Evolutionary conservation across 2,797 vertebrate species (phyloP).

Genomic region (Sparus aurata): DNA sequence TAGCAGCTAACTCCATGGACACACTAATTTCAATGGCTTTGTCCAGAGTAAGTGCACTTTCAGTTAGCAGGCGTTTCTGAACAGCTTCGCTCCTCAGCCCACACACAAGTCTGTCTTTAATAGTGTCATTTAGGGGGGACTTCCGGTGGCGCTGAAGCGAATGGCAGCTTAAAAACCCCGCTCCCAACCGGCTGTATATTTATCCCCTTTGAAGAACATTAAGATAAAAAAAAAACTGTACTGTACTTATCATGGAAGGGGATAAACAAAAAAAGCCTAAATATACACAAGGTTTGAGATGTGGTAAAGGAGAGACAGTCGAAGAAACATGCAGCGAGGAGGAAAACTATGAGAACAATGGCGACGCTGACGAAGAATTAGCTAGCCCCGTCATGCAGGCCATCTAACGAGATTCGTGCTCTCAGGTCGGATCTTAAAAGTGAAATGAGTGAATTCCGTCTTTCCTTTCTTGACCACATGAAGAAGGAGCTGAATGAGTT

Average conservation of each 20-base stretch:
- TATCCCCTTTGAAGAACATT: constrained; percentile 8
- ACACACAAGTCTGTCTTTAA: background rate
- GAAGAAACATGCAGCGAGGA: background rate
- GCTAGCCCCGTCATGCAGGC: constrained; percentile 1
- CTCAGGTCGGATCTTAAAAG: constrained; percentile 31
- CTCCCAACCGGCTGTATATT: too few species aligned
- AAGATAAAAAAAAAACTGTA: background rate
- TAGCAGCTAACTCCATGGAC: background rate
- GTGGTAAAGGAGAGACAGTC: background rate
- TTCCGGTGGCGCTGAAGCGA: too few species aligned
- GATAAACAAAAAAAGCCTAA: constrained; percentile 15
- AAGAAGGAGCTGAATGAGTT: constrained; percentile 7
- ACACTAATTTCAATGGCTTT: constrained; percentile 3
- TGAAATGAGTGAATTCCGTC: constrained; percentile 21
- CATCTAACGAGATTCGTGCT: constrained; percentile 11
- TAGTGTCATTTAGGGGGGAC: background rate
- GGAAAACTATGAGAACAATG: constrained; percentile 10
- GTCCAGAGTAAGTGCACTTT: constrained; percentile 2
- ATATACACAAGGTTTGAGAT: constrained; percentile 7
- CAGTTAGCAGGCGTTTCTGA: constrained; percentile 32
- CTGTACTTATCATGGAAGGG: constrained; percentile 4
- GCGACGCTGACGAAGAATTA: background rate
- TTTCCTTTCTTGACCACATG: constrained; percentile 6
- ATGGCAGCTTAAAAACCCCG: too few species aligned
- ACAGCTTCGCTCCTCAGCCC: constrained; percentile 26